A percentile compares a stretch with the other conserved stretches of the same genome.
Conservation (phyloP, 2,113 vertebrate species). For the Syngnathus scovelli region DNA sequence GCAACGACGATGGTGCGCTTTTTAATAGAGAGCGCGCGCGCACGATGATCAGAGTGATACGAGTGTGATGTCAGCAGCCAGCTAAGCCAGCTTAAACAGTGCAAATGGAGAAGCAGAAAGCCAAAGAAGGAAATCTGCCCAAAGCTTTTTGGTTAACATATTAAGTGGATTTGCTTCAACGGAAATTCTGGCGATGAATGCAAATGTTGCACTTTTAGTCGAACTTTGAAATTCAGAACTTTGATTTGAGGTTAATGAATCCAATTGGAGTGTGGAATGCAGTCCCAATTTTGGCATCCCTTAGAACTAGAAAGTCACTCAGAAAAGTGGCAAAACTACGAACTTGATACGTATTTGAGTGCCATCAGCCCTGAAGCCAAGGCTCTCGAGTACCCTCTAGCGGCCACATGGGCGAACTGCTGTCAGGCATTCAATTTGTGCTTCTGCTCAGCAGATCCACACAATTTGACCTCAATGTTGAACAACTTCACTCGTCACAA, state of each 20-base stretch:
- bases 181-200: background rate
- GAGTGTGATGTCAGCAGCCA: background rate
- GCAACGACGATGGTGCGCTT: background rate
- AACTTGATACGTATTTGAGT: background rate
- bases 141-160: background rate
- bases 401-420: constrained; percentile 15
- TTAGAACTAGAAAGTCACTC: background rate
- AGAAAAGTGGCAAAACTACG: background rate
- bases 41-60: background rate
- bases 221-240: background rate
- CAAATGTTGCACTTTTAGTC: background rate
- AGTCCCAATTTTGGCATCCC: too few relatives aligned
- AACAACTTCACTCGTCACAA: background rate
- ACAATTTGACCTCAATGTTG: constrained; percentile 1
- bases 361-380: background rate
- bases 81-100: background rate
- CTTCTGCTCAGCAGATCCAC: background rate
- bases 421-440: background rate
- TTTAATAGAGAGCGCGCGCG: background rate
- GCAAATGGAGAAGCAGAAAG: background rate
- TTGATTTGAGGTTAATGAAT: background rate
- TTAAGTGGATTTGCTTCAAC: background rate
- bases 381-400: constrained; percentile 48
- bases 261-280: background rate
- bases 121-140: background rate